Evolutionary conservation across 2,797 vertebrate genomes (phyloP).

Genomic region (Crenuchus spilurus): DNA sequence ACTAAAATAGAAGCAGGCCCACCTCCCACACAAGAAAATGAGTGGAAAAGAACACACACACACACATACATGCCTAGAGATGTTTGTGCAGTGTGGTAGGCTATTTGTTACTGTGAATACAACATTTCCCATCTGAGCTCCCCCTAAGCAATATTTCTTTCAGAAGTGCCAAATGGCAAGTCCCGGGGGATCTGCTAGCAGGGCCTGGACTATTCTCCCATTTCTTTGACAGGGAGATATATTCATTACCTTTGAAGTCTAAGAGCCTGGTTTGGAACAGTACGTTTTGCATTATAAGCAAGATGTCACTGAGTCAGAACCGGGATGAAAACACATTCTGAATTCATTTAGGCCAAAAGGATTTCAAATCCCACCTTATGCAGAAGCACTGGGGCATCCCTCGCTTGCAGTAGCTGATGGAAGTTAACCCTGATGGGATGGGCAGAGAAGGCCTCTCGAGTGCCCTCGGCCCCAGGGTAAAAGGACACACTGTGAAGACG

Average conservation of each 20-base stretch:
- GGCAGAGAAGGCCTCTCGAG: slow-evolving; percentile 21
- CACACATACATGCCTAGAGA: slow-evolving; percentile 6
- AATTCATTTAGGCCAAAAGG: neutral
- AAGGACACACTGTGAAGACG: slow-evolving; percentile 33
- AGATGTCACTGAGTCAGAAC: neutral
- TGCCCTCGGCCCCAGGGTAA: neutral
- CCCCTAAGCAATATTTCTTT: slow-evolving; percentile 20
- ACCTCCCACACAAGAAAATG: slow-evolving; percentile 14
- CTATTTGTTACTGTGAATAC: slow-evolving; percentile 17
- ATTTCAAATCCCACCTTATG: slow-evolving; percentile 19
- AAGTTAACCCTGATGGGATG: slow-evolving; percentile 47
- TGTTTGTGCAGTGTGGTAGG: slow-evolving; percentile 3
- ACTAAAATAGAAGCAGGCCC: slow-evolving; percentile 34
- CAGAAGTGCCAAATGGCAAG: neutral
- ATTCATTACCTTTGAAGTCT: slow-evolving; percentile 4
- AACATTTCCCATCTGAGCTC: slow-evolving; percentile 22
- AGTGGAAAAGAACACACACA: slow-evolving; percentile 10
- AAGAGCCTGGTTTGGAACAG: neutral
- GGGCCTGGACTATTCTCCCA: neutral
- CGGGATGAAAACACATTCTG: neutral
- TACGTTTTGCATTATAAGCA: neutral
- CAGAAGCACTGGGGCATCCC: slow-evolving; percentile 35
- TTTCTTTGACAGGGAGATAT: neutral
- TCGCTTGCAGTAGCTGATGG: slow-evolving; percentile 27
- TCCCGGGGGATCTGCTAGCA: slow-evolving; percentile 3